Conservation (phyloP, 2,113 vertebrate genomes). For the Tragelaphus buxtoni region DNA sequence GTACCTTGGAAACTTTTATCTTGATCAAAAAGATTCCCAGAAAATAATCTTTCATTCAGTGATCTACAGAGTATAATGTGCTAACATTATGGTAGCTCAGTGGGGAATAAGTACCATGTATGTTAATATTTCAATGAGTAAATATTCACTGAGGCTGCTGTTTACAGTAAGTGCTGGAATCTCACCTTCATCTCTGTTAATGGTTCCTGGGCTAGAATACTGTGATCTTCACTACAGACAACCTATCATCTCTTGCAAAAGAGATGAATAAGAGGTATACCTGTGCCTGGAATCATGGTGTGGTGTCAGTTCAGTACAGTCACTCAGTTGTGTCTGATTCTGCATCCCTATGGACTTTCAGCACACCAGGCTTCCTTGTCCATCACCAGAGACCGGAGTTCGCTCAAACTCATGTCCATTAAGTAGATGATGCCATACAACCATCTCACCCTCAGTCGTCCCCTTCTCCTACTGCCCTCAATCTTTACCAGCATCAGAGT, state of each 20-base stretch:
- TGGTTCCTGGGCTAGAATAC: background rate
- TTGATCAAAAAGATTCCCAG: background rate
- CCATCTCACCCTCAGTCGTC: background rate
- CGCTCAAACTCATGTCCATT: background rate
- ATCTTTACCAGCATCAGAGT: too few relatives aligned
- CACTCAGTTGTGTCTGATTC: background rate
- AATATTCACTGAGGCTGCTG: background rate
- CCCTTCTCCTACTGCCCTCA: background rate
- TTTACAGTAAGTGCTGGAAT: background rate
- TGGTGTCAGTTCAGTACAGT: background rate
- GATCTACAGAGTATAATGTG: background rate
- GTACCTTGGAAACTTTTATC: background rate
- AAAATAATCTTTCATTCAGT: background rate
- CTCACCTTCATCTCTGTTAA: background rate
- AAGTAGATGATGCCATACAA: background rate
- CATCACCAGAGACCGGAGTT: background rate
- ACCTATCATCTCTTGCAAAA: rapidly evolving
- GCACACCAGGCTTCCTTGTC: background rate
- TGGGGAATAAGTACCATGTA: background rate
- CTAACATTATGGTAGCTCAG: background rate
- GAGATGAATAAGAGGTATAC: background rate
- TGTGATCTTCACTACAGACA: background rate
- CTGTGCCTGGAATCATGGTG: background rate
- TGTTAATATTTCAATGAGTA: background rate
- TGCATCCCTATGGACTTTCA: background rate